Evolutionary conservation across 2,113 vertebrate species (phyloP).

Genomic region (Lathamus discolor): DNA sequence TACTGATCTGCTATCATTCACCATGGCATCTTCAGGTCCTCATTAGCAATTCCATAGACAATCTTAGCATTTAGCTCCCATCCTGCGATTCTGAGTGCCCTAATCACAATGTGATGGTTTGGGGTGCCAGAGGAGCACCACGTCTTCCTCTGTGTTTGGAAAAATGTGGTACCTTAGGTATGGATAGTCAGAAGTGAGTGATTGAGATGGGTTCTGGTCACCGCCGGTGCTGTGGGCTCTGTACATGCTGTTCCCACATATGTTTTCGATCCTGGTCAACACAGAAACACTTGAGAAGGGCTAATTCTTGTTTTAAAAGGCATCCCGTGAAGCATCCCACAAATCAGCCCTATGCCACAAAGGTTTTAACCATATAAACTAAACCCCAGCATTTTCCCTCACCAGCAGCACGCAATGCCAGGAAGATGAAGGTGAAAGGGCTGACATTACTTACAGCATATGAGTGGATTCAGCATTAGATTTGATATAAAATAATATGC

Average conservation of each 20-base stretch:
- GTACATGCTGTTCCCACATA: fast-evolving
- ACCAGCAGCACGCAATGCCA: background rate
- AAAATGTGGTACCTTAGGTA: fast-evolving
- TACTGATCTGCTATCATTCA: conserved; percentile 35
- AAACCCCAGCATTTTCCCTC: background rate
- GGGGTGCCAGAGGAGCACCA: background rate
- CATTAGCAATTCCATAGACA: conserved; percentile 32
- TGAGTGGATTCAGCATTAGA: background rate
- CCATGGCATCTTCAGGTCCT: conserved; percentile 7
- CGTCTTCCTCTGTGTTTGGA: background rate
- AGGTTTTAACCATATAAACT: background rate
- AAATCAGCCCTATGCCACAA: background rate
- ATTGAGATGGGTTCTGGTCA: fast-evolving
- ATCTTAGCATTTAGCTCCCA: background rate
- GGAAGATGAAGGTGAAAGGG: background rate
- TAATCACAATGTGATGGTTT: background rate
- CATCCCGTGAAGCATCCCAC: background rate
- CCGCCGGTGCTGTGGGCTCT: fast-evolving
- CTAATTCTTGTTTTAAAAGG: background rate
- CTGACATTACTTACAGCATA: background rate
- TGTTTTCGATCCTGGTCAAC: fast-evolving
- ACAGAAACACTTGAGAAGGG: background rate
- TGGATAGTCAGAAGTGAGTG: background rate
- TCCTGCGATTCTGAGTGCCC: background rate
- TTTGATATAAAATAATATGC: background rate